phyloP scores from a whole-genome alignment of 2,888 invertebrate species.

The Hesperia comma region DNA sequence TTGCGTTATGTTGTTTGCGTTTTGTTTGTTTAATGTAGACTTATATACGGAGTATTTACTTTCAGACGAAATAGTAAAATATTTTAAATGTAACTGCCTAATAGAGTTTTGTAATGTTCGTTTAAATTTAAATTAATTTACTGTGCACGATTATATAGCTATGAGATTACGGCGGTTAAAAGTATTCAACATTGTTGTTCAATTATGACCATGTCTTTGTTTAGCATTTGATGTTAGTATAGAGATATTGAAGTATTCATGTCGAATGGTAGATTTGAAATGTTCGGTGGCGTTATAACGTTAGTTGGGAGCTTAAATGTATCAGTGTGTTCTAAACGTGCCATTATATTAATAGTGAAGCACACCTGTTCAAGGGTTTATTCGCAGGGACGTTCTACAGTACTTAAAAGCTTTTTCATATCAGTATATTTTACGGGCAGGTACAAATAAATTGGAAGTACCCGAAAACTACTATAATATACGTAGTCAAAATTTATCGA shows the following conservation, averaged over 20 bases:
- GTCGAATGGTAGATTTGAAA: constrained; percentile 25
- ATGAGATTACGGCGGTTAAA: constrained; percentile 13
- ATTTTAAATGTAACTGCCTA: constrained; percentile 28
- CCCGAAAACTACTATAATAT: not conserved
- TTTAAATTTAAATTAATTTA: constrained; percentile 11
- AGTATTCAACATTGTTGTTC: constrained; percentile 21
- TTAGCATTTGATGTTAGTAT: constrained; percentile 32
- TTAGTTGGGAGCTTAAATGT: constrained; percentile 54
- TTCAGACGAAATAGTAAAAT: constrained; percentile 15
- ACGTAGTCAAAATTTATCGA: not conserved
- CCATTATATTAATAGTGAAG: constrained; percentile 52
- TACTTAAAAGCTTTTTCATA: constrained; percentile 59
- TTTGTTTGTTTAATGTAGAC: constrained; percentile 23
- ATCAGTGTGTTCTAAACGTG: constrained; percentile 70
- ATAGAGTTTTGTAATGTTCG: constrained; percentile 27
- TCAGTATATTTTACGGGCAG: constrained; percentile 42
- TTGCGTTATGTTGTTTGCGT: constrained; percentile 38
- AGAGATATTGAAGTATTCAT: constrained; percentile 27
- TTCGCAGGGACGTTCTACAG: constrained; percentile 38
- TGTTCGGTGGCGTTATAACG: constrained; percentile 24
- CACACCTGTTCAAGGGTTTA: constrained; percentile 15
- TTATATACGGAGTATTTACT: constrained; percentile 24
- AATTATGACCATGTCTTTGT: constrained; percentile 29
- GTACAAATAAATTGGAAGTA: constrained; percentile 7
- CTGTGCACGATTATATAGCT: constrained; percentile 22